Percentiles rank a stretch among this genome's conserved stretches.
Conservation (phyloP, 2,888 invertebrate species). For the Linnaemya tessellans region DNA sequence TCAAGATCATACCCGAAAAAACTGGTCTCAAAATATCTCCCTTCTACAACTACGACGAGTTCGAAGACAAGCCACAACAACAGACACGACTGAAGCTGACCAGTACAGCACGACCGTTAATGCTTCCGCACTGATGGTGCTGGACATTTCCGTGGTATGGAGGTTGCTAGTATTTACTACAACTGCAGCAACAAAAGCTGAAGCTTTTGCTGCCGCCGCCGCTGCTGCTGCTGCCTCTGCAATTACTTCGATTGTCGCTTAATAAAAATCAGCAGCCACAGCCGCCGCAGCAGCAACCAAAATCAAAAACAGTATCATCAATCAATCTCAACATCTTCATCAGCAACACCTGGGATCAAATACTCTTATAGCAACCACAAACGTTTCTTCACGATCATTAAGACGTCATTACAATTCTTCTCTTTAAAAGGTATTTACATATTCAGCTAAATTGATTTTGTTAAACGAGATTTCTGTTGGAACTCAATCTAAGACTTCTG, state of each 20-base stretch:
- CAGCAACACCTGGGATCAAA: conserved; percentile 61
- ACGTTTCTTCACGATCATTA: conserved; percentile 58
- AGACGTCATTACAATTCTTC: conserved; percentile 41
- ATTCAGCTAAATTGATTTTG: not conserved
- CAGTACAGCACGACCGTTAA: conserved; percentile 82
- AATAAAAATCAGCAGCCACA: not conserved
- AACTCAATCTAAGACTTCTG: not conserved
- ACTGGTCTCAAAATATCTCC: conserved; percentile 85
- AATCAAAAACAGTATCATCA: conserved; percentile 48
- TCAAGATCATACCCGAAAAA: conserved; percentile 84
- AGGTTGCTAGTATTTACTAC: conserved; percentile 77
- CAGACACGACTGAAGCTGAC: conserved; percentile 81
- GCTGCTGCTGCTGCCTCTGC: not conserved
- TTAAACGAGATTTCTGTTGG: not conserved
- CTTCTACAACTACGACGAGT: conserved; percentile 80
- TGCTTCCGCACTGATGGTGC: conserved; percentile 84
- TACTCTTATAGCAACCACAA: conserved; percentile 24
- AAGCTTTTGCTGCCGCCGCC: conserved; percentile 6
- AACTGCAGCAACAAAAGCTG: conserved; percentile 14
- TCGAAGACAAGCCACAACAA: conserved; percentile 77
- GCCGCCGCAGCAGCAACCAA: conserved; percentile 35
- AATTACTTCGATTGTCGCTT: conserved; percentile 8
- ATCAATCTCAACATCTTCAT: conserved; percentile 55
- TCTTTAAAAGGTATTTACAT: conserved; percentile 1
- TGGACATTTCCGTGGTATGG: conserved; percentile 84